Base-by-base conservation (phyloP, 2,888 invertebrate species). In the Coenonympha glycerion region DNA sequence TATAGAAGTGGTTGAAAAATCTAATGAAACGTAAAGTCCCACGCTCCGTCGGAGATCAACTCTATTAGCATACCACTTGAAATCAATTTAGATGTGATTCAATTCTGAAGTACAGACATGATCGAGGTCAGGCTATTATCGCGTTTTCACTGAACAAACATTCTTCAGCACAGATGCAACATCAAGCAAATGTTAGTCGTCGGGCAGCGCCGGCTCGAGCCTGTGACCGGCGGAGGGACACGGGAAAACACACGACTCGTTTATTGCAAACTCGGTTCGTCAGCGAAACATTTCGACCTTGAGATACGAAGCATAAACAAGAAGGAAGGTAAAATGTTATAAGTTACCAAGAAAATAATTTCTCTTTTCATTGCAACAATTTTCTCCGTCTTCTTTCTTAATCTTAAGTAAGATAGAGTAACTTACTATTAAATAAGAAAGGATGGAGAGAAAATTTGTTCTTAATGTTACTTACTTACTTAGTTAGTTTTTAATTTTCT, bases 141-240 rank as follows among this genome's bases (percentile, higher is more conserved):
- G 62, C 61, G 60, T 60, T 62, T 60, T 59, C 61, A 62, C 61
- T 64, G 62, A 62, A 52, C 58, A 57, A 58, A 60, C 61, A 58
- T 57, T 52, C 50, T 55, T 44, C 54, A 56, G 57, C 56, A 56
- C 55, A 59, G 52, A 55, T 54, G 56, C 49, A 62, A 60, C 62
- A 60, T 52, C 56, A 65, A 65, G 64, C 64, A 59, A 60, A 55
- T 52, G 58, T 60, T 44, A 47, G 55, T 55, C 57, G 47, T 48
- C 42, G 56, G 53, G 58, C 61, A 61, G 58, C 59, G 58, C 60
- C 58, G 57, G 53, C 61, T 55, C 53, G 58, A 59, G 55, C 55
- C 56, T 65, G 65, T 59, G 60, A 64, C 62, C 62, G 59, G 64
- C 64, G 55, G 51, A 50, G 55, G 51, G 61, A 58, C 61, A 50